Base-by-base conservation (phyloP, 2,113 vertebrate species). In the Propithecus coquereli region DNA sequence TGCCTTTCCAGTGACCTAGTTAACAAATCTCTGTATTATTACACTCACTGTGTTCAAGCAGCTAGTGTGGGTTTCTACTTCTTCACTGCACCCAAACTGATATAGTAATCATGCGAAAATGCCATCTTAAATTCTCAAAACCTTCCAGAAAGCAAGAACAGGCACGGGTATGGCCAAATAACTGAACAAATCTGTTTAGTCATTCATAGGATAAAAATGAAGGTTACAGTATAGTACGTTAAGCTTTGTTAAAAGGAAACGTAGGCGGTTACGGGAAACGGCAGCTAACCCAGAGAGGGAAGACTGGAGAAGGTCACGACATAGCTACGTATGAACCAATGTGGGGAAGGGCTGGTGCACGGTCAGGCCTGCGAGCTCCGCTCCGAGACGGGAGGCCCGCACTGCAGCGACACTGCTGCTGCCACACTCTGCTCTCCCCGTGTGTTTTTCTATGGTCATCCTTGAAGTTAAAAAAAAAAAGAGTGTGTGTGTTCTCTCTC, bases 91-190 rank as follows among this genome's bases (percentile, higher is more conserved):
- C 22, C 63, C 40, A 37, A 81, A 54, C 10, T 50, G 81, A 61
- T 8, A 61, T 5, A 30, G 65, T 89, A 74, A 54, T 79, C 57
- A 59, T 5, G 27, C 12, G 25, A 30, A 79, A 68, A n/a, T n/a
- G 30, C 20, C 59, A 37, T 27, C 70, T 34, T 23, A 63, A 83
- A 61, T 84, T 92, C 61, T 79, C 63, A 89, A 63, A 74, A 89
- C 70, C 14, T 81, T 80, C 37, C 32, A 86, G 45, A 73, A 57
- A 66, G 45, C 45, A 57, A 47, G 32, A 73, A 23, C 17, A 30
- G 93, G 57, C 45, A 11, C 4, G 1, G 43, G 22, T 32, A 5
- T 4, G 6, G 50, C 11, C 76, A 95, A 85, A 50, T 14, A 65
- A 47, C 9, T 10, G 71, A 84, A 70, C 8, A n/a, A 34, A 86